These are phyloP conservation scores for Cheilinus undulatus DNA, from an alignment of 2,113 vertebrate genomes.

Conservation along the genomic window DNA sequence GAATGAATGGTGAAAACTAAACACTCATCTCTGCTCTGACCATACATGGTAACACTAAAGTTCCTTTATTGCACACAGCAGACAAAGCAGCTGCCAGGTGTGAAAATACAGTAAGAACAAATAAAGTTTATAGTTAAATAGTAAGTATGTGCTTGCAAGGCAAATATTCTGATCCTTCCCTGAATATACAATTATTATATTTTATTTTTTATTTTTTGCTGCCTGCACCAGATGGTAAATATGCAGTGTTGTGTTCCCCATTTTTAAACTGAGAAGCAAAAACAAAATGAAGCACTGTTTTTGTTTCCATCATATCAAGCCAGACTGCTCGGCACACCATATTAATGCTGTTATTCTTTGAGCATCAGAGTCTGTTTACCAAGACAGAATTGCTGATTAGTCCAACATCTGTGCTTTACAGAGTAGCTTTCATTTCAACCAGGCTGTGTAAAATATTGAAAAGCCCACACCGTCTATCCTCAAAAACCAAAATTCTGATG, in stretches of 20 bases:
- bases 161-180: background rate
- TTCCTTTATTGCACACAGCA: background rate
- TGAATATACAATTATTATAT: too few species aligned
- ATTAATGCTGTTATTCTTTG: slow-evolving; percentile 32
- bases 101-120: slow-evolving; percentile 11
- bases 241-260: background rate
- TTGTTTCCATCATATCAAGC: slow-evolving; percentile 5
- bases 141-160: background rate
- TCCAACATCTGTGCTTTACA: slow-evolving; percentile 44
- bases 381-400: slow-evolving; percentile 41
- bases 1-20: too few species aligned
- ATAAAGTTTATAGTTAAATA: too few species aligned
- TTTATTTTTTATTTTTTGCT: background rate
- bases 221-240: slow-evolving; percentile 22
- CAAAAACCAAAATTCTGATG: slow-evolving; percentile 30
- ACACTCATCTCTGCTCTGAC: too few species aligned
- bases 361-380: slow-evolving; percentile 38
- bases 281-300: slow-evolving; percentile 20
- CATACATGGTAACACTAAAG: slow-evolving; percentile 1
- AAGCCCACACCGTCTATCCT: slow-evolving; percentile 6
- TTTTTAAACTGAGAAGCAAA: slow-evolving; percentile 4
- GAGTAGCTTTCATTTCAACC: slow-evolving; percentile 40
- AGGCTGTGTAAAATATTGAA: slow-evolving; percentile 47
- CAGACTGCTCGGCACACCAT: background rate
- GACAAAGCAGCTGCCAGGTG: slow-evolving; percentile 23